phyloP scores from a whole-genome alignment of 2,888 invertebrate species.

The Hydrotaea diabolus region DNA sequence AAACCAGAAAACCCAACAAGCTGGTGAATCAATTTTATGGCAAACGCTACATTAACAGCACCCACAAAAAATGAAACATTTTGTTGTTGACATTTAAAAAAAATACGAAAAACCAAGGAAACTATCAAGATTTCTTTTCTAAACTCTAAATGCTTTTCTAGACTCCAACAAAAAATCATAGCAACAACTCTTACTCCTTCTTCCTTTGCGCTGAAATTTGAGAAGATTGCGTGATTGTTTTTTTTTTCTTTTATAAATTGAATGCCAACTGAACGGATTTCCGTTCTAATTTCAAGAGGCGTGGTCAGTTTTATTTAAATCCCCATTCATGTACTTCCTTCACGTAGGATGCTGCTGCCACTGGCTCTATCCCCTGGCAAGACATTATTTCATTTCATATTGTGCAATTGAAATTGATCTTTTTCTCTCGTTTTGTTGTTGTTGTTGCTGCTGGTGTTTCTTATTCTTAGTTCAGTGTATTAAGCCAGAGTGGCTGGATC shows the following conservation, averaged over 20 bases:
- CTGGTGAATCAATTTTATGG: too few species aligned
- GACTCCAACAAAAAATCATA: slow-evolving; percentile 1
- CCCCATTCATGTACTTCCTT: not conserved
- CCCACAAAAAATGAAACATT: too few species aligned
- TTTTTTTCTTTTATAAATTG: not conserved
- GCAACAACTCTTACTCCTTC: slow-evolving; percentile 27
- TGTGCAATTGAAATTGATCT: slow-evolving; percentile 63
- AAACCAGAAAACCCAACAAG: too few species aligned
- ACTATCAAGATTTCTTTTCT: too few species aligned
- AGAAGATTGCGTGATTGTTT: slow-evolving; percentile 6
- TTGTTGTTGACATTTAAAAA: too few species aligned
- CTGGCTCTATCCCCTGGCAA: not conserved
- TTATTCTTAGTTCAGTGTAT: too few species aligned
- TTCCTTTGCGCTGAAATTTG: slow-evolving; percentile 26
- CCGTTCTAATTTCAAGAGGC: slow-evolving; percentile 54
- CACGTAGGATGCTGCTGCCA: too few species aligned
- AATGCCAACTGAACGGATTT: slow-evolving; percentile 31
- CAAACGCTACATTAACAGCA: too few species aligned
- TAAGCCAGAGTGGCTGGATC: too few species aligned
- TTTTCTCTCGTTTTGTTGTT: slow-evolving; percentile 38
- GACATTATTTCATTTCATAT: slow-evolving; percentile 36
- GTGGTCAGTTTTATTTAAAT: slow-evolving; percentile 66
- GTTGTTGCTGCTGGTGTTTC: too few species aligned
- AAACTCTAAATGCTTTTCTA: too few species aligned
- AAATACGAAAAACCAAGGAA: too few species aligned